A percentile compares a stretch with the other conserved stretches of the same genome.
These are phyloP conservation scores for Aspidiotus rigidus DNA, from an alignment of 2,888 invertebrate genomes.

Conservation along the genomic window DNA sequence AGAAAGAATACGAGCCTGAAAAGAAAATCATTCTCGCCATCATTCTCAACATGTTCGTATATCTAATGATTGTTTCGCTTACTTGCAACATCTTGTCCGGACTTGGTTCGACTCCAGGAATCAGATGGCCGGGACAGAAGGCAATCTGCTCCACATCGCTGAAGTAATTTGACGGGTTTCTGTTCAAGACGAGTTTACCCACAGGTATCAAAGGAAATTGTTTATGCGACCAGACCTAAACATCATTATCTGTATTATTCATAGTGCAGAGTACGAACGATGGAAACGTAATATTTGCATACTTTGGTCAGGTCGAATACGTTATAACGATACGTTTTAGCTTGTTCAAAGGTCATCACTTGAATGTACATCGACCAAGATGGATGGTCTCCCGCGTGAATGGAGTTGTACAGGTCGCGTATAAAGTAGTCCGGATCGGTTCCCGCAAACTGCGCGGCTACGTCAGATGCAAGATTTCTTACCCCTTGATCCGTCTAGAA, in stretches of 20 bases:
- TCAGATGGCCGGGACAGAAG: constrained; percentile 45
- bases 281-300: constrained; percentile 24
- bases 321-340: constrained; percentile 68
- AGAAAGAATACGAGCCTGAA: constrained; percentile 70
- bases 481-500: constrained; percentile 74
- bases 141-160: constrained; percentile 49
- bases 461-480: constrained; percentile 61
- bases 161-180: constrained; percentile 48
- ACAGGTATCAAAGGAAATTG: constrained; percentile 48
- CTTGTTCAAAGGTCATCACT: constrained; percentile 82
- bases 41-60: no score
- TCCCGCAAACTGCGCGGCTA: constrained; percentile 59
- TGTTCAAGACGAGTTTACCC: constrained; percentile 47
- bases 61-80: not conserved
- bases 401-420: constrained; percentile 82
- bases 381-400: constrained; percentile 61
- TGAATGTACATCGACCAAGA: constrained; percentile 76
- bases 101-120: constrained; percentile 49
- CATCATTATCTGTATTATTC: not conserved
- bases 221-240: constrained; percentile 41
- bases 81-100: constrained; percentile 49
- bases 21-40: not conserved
- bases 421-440: constrained; percentile 82
- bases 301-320: constrained; percentile 90
- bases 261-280: constrained; percentile 1